Percentiles rank a stretch among this genome's conserved stretches.
Evolutionary conservation across 2,797 vertebrate species (phyloP).

Genomic region (Odontamblyopus rebecca): DNA sequence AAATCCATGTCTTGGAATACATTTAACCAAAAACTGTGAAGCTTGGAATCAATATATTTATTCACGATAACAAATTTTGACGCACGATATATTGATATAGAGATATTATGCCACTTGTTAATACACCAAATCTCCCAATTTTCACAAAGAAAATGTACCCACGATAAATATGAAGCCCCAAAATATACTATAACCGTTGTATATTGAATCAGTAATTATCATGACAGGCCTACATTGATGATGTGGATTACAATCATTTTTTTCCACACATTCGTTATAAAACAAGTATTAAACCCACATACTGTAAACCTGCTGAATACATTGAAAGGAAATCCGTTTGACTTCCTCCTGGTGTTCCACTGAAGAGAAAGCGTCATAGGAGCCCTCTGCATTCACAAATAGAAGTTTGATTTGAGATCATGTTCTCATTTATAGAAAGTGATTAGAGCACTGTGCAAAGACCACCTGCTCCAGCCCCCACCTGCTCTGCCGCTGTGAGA

Average conservation of each 20-base stretch:
- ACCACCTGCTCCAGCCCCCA: constrained; percentile 9
- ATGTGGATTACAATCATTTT: neutral
- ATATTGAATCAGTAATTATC: too few species aligned
- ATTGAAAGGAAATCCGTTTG: neutral
- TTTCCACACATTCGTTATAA: neutral
- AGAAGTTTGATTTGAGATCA: constrained; percentile 4
- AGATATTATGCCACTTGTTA: too few species aligned
- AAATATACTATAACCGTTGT: too few species aligned
- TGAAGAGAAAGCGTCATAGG: neutral
- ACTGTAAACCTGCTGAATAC: neutral
- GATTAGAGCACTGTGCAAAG: neutral
- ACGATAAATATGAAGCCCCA: too few species aligned
- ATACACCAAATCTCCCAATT: too few species aligned
- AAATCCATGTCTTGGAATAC: too few species aligned
- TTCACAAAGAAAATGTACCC: too few species aligned
- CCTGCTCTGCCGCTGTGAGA: neutral
- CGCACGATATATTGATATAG: too few species aligned
- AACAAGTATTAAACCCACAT: neutral
- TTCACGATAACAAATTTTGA: neutral
- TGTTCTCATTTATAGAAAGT: constrained; percentile 11
- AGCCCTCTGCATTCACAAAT: constrained; percentile 2
- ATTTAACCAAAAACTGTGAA: neutral
- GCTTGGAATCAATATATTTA: neutral
- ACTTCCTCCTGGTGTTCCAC: neutral
- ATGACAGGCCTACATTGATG: neutral